Base-by-base conservation (phyloP, 35 echinoderm and acorn worm species). In the Lytechinus pictus region DNA sequence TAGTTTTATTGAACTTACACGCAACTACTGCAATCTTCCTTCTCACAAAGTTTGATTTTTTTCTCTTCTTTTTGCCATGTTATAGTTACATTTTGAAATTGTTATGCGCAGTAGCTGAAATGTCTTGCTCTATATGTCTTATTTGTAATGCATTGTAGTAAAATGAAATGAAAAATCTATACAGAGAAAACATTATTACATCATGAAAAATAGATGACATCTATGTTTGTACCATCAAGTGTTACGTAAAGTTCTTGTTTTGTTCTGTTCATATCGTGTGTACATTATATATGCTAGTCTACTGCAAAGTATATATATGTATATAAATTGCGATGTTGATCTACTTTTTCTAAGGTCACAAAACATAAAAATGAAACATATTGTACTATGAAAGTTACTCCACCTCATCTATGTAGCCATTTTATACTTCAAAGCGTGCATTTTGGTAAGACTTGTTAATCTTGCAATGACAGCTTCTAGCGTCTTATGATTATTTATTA, bases 401-500 rank as follows among this genome's bases (percentile, higher is more conserved):
- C 88, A 90, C 88, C 88, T 90, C 88, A 90, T 90, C 52, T 90
- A 52, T 33, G 88, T 90, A 90, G 28, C 28, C 88, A 54, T 90
- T 90, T 90, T 90, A 52, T 90, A 90, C 52, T 90, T 90, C 28
- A 90, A 90, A 90, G 52, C 88, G 52, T 90, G 28, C 88, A 79
- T 90, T 54, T 90, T 90, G 88, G 88, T 13, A 54, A 14, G 52
- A 52, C n/a, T 90, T 90, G 88, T 90, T 90, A 51, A 52, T 93
- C 53, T 93, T 93, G 92, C 92, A 93, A 93, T 93, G 92, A 55
- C 53, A 4, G 53, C 54, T 93, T 54, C 54, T 93, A 90, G 28
- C 52, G 91, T 92, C 53, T 92, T 27, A 24, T 54, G 54, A 57
- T 93, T 93, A 93, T 93, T 93, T 93, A 93, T 93, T 93, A 93